Base-by-base conservation (phyloP, 2,797 vertebrate species). In the Mastacembelus armatus region DNA sequence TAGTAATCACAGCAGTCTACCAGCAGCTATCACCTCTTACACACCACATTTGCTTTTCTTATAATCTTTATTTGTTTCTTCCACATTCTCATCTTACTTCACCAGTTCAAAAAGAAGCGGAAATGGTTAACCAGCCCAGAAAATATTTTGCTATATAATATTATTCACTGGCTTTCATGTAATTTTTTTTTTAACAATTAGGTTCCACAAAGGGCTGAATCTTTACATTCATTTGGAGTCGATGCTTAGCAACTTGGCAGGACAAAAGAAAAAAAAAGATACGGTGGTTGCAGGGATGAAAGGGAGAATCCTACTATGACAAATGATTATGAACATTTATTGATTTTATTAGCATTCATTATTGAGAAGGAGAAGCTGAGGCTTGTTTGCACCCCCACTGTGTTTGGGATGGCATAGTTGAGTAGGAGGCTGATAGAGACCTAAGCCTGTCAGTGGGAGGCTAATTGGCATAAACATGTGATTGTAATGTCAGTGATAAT, bases 321-420 rank as follows among this genome's bases (percentile, higher is more conserved):
- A 87, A 92, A 93, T 83, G 84, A 88, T 89, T 92, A 87, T 92
- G 87, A 93, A 85, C 84, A 83, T 92, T 93, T 92, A 92, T 92
- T 89, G 89, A 93, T 92, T 91, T 86, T 71, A 92, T 94, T 93
- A 91, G 87, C 91, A 90, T 91, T 93, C 88, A 85, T 93, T 90
- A 79, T 76, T 44, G 55, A 10, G 1, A 21, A 50, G 49, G 35
- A 57, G 54, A 60, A 62, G 35, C 30, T 18, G 22, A 44, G 11
- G 49, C 32, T 70, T 65, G 48, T 81, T 67, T 80, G 59, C 60
- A 59, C 59, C 64, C 83, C 78, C 47, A 36, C 48, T 4, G 80
- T 58, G 85, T 81, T 61, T 52, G 35, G 15, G 68, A 32, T 15
- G 45, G 51, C 45, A 27, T 44, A 27, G 40, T 30, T 16, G 27